Base-by-base conservation (phyloP, 2,888 invertebrate genomes). In the Papilio elwesi region DNA sequence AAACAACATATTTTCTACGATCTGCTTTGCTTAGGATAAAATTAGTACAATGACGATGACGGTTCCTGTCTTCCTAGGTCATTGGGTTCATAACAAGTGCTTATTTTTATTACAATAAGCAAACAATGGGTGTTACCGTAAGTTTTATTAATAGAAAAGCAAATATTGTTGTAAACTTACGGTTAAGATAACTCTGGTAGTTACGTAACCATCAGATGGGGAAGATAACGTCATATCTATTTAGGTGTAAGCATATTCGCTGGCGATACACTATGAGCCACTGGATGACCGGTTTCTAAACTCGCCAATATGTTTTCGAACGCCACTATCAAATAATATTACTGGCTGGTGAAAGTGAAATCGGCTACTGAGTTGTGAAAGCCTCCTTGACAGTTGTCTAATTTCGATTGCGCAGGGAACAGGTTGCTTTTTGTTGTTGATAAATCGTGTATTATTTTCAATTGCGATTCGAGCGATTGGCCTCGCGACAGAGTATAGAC, bases 341-440 rank as follows among this genome's bases (percentile, higher is more conserved):
- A 88, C 88, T 87, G 82, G 79, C 77, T 76, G 83, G 84, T 81
- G 88, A 91, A 90, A 92, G 92, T 92, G 90, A 92, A 90, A 88
- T 84, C 87, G 79, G 78, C 80, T 78, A 82, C 80, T 86, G 85
- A 86, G 86, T 83, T 88, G 92, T 90, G 92, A 93, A 93, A 93
- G 93, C 89, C 79, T 81, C 76, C 79, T 79, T 85, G 83, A 85
- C 87, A 83, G 91, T 91, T 92, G 91, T 90, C 89, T 90, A 91
- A 91, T 90, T 91, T 90, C 83, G 84, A 88, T 88, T 85, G 76
- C 72, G 73, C 63, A 69, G 48, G 16, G 55, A 48, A 71, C 75
- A 70, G 73, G 75, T 79, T 77, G 57, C 13, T 59, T 59, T 59
- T 68, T 64, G 74, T 73, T 68, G 72, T 69, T 69, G 66, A 73